Evolutionary conservation across 2,113 vertebrate species (phyloP), one percentile per base, ranked within the genome.

Genomic region (Cyphomyrus discorhynchus): DNA sequence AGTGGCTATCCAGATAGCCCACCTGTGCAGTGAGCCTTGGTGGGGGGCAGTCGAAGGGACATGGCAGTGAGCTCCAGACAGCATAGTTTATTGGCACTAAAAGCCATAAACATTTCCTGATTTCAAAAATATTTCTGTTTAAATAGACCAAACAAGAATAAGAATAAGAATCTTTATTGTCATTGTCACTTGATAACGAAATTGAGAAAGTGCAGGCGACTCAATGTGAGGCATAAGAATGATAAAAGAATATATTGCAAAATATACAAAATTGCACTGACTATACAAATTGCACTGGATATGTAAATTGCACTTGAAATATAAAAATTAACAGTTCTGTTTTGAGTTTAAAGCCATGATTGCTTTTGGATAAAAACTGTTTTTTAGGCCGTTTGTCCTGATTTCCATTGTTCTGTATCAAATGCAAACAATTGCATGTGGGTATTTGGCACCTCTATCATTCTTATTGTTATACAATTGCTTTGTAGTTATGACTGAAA

Each of bases 1-100:
- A 89, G 93, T 90, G 77, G 92, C 89, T 39, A 21, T 83, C 27
- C 8, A 27, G 21, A n/a, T n/a, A 21, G 21, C 42, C 35, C 82
- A 39, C 10, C n/a, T 39, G 27, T 39, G 31, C 70, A 31, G 70
- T 15, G 70, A 13, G 24, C 2, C 10, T 77, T 39, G 35, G 35
- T 39, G 70, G 70, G 70, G 31, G 10, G 70, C 27, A 62, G 17
- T 80, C 52, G 45, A 39, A 58, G 19, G 62, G 31, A 50, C 42
- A 35, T 31, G 52, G 58, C 58, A 77, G 27, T 46, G 62, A 87
- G 17, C 52, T 87, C 21, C 21, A 2, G 3, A 19, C 39, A 9
- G 21, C 80, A 35, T 84, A 45, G 7, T 45, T 77, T 39, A 17
- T 77, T 39, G 35, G 27, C n/a, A 19, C 1, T 21, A 19, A 45